phyloP scores from a whole-genome alignment of 2,113 vertebrate species.

The Petrocephalus microphthalmus region DNA sequence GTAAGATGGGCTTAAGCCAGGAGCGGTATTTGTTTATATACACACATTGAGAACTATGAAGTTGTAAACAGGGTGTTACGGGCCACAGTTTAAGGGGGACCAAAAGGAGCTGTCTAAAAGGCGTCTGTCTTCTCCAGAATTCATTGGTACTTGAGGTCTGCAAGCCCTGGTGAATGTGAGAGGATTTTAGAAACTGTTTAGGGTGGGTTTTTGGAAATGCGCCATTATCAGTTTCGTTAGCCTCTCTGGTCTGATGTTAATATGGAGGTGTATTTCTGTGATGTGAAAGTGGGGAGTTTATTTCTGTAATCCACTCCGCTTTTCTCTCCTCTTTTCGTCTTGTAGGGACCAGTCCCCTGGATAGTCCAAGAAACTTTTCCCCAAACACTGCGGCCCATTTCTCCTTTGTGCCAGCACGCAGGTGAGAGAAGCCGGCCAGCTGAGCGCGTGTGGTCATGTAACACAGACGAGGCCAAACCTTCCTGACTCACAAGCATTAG shows the following conservation, averaged over 20 bases:
- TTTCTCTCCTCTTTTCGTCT: conserved; percentile 24
- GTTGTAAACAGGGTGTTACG: neutral
- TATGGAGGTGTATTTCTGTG: neutral
- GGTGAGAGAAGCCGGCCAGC: conserved; percentile 63
- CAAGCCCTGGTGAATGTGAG: neutral
- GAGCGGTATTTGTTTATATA: neutral
- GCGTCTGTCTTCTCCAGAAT: neutral
- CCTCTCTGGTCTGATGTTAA: neutral
- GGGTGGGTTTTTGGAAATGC: neutral
- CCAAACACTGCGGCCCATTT: conserved; percentile 93
- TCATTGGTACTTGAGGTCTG: neutral
- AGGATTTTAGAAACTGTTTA: neutral
- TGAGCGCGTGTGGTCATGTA: neutral
- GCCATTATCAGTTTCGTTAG: neutral
- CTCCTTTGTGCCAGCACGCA: conserved; percentile 89
- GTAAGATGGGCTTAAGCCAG: neutral
- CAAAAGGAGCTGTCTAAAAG: neutral
- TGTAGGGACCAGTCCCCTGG: conserved; percentile 88
- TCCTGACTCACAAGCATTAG: neutral
- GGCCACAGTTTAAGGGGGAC: neutral
- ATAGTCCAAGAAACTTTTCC: conserved; percentile 95
- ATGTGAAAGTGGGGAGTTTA: neutral
- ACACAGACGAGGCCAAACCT: neutral
- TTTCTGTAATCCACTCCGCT: neutral
- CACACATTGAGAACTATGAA: neutral